Conservation (phyloP, 2,888 invertebrate genomes). For the Phalera bucephala region DNA sequence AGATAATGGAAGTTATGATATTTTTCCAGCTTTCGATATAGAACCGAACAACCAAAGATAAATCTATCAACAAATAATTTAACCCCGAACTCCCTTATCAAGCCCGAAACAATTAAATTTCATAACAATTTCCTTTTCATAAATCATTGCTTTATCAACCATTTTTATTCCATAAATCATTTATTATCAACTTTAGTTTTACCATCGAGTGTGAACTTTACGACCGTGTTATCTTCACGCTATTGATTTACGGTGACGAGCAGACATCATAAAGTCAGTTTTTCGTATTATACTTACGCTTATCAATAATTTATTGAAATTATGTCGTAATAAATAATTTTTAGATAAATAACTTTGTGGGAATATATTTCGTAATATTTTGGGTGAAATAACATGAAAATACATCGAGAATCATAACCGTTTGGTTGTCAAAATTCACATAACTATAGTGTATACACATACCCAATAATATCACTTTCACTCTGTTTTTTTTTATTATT, state of each 20-base stretch:
- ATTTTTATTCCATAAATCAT: background rate
- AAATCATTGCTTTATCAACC: background rate
- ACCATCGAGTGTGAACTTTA: background rate
- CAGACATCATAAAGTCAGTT: slow-evolving; percentile 18
- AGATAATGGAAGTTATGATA: too few relatives aligned
- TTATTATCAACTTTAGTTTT: background rate
- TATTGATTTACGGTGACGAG: slow-evolving; percentile 19
- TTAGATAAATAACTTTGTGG: background rate
- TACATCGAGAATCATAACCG: too few relatives aligned
- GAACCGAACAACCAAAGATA: too few relatives aligned
- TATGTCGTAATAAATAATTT: background rate
- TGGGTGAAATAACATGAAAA: too few relatives aligned
- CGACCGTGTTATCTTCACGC: background rate
- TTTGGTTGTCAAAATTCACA: too few relatives aligned
- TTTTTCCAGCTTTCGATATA: too few relatives aligned
- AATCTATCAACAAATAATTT: too few relatives aligned
- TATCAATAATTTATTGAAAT: slow-evolving; percentile 1
- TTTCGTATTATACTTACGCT: background rate
- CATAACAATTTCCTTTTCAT: background rate
- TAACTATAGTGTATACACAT: too few relatives aligned
- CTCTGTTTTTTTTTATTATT: too few relatives aligned
- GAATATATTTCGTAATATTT: too few relatives aligned
- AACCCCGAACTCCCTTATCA: too few relatives aligned
- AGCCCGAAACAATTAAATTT: background rate
- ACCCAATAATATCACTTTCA: too few relatives aligned